Evolutionary conservation across 2,888 invertebrate genomes (phyloP), one percentile per base, ranked within the genome.

Genomic region (Allacma fusca): DNA sequence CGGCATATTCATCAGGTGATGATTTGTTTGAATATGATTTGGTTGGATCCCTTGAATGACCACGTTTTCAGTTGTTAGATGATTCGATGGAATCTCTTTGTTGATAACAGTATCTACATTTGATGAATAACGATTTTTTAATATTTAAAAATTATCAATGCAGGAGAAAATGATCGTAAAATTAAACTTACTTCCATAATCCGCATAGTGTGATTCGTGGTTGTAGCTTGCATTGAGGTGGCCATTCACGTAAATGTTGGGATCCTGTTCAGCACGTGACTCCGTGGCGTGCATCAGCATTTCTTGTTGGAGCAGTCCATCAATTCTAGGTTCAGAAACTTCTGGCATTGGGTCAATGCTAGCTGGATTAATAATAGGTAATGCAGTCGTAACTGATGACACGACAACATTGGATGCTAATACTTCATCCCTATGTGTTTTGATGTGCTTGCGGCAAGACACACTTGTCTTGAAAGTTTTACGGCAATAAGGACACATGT

Each of bases 401-500:
- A 34, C 34, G 9, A 34, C 34, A 4, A 4, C 57, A 16, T 5
- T 75, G 24, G 74, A 77, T 19, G 76, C 80, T 12, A 79, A 77
- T 67, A 81, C 84, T 83, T 90, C 89, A 76, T 87, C 87, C 81
- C 88, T 88, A 85, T 91, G 91, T 2, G 89, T 88, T 82, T 89
- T 89, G 87, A 92, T 91, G 84, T 92, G 92, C 81, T 90, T 91
- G 82, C 90, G 88, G 85, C 91, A 91, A 84, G 90, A 89, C 24
- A 89, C 88, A 19, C 88, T 86, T 1, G 89, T 89, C 85, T 90
- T 91, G 85, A 90, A 91, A 12, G 87, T 88, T 83, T 90, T 89
- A 80, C 88, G 88, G 84, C 91, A 91, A 85, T 90, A 90, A 0
- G 90, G 90, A 85, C 91, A 91, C 86, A 89, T 87, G 84, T 87